Evolutionary conservation across 2,113 vertebrate species (phyloP), one percentile per base, ranked within the genome.

Genomic region (Calyptommatus sinebrachiatus): DNA sequence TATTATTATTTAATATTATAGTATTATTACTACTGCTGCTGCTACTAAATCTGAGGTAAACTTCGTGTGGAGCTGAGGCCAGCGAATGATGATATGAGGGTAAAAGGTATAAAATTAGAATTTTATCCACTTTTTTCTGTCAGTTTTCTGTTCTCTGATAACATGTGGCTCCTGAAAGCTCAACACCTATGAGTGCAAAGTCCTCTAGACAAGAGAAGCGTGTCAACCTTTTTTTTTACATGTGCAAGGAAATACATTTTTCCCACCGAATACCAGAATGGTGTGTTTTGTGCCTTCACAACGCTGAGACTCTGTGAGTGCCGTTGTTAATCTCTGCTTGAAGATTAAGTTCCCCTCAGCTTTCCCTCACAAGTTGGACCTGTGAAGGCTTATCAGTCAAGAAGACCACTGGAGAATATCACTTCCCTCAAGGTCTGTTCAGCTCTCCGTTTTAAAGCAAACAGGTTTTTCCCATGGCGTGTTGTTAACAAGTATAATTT

Each of bases 401-500:
- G 21, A 82, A 14, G 8, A 0, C 7, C 0, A 1, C 21, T 7
- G 22, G 69, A 81, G 80, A 31, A 50, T 69, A 21, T 61, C 0
- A 0, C 77, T 83, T 76, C 76, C 53, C 61, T 12, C 73, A 69
- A 45, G 0, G 0, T 66, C 71, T 79, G 81, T 57, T 41, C 80
- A 82, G 45, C 22, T 76, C 67, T 63, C 46, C 0, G 65, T 62
- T 82, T 82, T 86, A 73, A 83, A 84, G 35, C 0, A 50, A 84
- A 24, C n/a, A 5, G 4, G 66, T 82, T 90, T 67, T 1, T 78
- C 79, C 71, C 41, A 61, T 0, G 7, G 67, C 1, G 0, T 41
- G 60, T 46, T 76, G 81, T 45, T 77, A 79, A 86, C 78, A 84
- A 67, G n/a, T 35, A 0, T 1, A 50, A 70, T 73, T 86, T 79